Base-by-base conservation (phyloP, 2,113 vertebrate genomes). In the Triplophysa tibetana region DNA sequence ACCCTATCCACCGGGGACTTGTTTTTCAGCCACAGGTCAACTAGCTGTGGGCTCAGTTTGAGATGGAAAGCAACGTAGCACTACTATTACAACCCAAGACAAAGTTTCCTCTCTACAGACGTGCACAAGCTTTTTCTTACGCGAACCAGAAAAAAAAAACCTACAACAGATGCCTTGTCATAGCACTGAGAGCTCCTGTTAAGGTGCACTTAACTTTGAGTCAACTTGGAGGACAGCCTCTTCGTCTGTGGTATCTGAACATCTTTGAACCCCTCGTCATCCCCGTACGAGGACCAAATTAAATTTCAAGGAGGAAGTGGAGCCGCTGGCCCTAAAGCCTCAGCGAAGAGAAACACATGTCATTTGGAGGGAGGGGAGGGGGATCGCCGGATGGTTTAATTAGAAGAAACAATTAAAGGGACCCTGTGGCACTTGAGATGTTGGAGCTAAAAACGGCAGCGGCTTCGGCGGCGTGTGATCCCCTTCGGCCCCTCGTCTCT, bases 1-100 rank as follows among this genome's bases (percentile, higher is more conserved):
- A 92, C 87, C 77, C 84, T 87, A 93, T 90, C 90, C 89, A 85
- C 76, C 81, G 85, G 89, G 88, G 89, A 88, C 90, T 91, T 91
- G 90, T 89, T 88, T 89, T 90, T 88, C 85, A 89, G 87, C 86
- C 89, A 90, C 87, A 93, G 90, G 90, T 91, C 90, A 93, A 91
- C 88, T 89, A 84, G 86, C 85, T 86, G 76, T 85, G 84, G 86
- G 75, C 85, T 87, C 86, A 90, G 88, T 84, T 85, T 80, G 82
- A 88, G 88, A 87, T 68, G 52, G 86, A 87, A 79, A 82, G 82
- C 77, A 75, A 82, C 77, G 87, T 84, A 87, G 83, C 68, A 80
- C 78, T 83, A 83, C 41, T 56, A 88, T 88, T 87, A 84, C 86
- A 88, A 84, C 86, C 84, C 87, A 83, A 86, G 75, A 82, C 67